phyloP scores from a whole-genome alignment of 2,113 vertebrate genomes.

The Campylorhamphus procurvoides region DNA sequence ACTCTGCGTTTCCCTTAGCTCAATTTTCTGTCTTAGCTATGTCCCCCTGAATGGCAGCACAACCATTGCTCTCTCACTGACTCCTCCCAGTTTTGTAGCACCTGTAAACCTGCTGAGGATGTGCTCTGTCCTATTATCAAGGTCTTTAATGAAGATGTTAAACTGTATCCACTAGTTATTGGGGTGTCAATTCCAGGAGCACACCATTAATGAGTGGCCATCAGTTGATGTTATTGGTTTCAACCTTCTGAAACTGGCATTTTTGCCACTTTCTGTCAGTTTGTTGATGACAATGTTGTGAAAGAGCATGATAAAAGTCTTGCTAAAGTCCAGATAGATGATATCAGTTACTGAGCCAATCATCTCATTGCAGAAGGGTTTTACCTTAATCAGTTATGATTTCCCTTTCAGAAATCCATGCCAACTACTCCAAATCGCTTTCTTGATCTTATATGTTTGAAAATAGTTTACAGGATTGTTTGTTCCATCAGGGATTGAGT shows the following conservation, averaged over 20 bases:
- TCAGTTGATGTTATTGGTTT: neutral
- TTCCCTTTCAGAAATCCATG: neutral
- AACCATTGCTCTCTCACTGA: neutral
- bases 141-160: neutral
- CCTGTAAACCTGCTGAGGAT: neutral
- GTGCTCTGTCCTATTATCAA: neutral
- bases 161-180: neutral
- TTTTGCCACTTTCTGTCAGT: neutral
- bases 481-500: neutral
- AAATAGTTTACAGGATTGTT: neutral
- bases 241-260: neutral
- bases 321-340: neutral
- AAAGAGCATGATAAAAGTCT: neutral
- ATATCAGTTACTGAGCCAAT: neutral
- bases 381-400: neutral
- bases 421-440: neutral
- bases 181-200: neutral
- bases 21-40: rapidly evolving
- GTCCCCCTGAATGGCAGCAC: neutral
- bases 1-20: neutral
- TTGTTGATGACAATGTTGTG: neutral
- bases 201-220: neutral
- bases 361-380: neutral
- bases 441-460: neutral
- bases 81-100: neutral